Conservation (phyloP, 37 sponge, comb jelly and placozoan genomes). For the Crambe crambe region DNA sequence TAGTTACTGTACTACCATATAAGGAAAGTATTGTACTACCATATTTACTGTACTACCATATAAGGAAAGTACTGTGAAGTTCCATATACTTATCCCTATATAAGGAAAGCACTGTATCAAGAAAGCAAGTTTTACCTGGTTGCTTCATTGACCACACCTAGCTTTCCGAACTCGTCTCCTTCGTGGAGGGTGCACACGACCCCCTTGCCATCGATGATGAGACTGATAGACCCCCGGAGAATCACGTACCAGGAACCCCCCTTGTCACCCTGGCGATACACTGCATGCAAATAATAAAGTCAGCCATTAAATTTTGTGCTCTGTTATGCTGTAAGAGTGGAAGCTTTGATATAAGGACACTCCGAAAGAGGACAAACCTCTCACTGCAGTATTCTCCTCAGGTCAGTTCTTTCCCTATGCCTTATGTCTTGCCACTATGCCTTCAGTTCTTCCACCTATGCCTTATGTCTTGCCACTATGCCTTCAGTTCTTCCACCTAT, state of each 20-base stretch:
- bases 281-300: slow-evolving; percentile 47
- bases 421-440: background rate
- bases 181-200: slow-evolving; percentile 86
- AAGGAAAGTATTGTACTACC: too few species aligned
- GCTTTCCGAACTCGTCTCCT: slow-evolving; percentile 93
- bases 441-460: background rate
- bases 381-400: background rate
- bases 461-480: background rate
- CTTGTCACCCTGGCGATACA: slow-evolving; percentile 85
- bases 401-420: background rate
- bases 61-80: too few species aligned
- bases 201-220: slow-evolving; percentile 83
- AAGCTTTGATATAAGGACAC: too few species aligned
- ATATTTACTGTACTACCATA: too few species aligned
- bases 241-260: slow-evolving; percentile 88
- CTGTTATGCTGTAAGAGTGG: too few species aligned
- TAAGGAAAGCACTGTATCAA: too few species aligned
- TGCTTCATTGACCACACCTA: slow-evolving; percentile 72
- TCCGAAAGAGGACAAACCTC: background rate
- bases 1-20: too few species aligned
- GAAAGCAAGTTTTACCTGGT: too few species aligned
- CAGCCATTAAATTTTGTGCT: too few species aligned
- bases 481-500: too few species aligned
- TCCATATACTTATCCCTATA: too few species aligned
- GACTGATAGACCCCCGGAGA: slow-evolving; percentile 84